Evolutionary conservation across 2,113 vertebrate species (phyloP).

Genomic region (Sprattus sprattus): DNA sequence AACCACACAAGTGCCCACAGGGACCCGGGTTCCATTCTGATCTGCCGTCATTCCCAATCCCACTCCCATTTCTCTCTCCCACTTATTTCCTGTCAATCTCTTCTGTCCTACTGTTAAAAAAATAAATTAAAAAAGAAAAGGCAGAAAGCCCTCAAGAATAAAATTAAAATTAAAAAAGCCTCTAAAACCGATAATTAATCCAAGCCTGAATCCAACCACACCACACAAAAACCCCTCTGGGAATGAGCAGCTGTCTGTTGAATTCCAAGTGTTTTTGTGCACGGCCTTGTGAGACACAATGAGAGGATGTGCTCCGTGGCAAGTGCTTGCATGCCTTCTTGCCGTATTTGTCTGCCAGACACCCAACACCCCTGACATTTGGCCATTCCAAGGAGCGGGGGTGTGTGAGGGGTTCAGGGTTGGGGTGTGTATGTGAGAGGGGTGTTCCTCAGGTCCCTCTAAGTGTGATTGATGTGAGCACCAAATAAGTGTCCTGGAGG

Average conservation of each 20-base stretch:
- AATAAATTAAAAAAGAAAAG: too few relatives aligned
- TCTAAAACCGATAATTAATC: too few relatives aligned
- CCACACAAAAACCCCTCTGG: background rate
- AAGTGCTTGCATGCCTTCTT: background rate
- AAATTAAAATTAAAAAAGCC: too few relatives aligned
- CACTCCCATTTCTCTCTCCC: too few relatives aligned
- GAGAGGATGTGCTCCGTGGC: background rate
- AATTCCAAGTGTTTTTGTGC: background rate
- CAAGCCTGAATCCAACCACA: background rate
- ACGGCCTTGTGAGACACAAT: background rate
- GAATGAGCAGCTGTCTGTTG: too few relatives aligned
- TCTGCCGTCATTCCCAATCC: too few relatives aligned
- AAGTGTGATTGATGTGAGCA: conserved; percentile 33
- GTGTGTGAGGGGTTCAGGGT: background rate
- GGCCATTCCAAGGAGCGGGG: background rate
- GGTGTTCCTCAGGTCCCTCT: conserved; percentile 14
- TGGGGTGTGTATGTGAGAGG: background rate
- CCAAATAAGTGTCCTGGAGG: background rate
- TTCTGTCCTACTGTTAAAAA: too few relatives aligned
- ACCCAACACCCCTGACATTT: conserved; percentile 56
- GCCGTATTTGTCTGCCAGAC: conserved; percentile 25
- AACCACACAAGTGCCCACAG: too few relatives aligned
- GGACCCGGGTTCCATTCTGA: too few relatives aligned
- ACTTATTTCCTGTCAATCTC: too few relatives aligned
- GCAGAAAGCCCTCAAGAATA: too few relatives aligned